Evolutionary conservation across 2,113 vertebrate species (phyloP), one percentile per base, ranked within the genome.

Genomic region (Melanocharis versteri): DNA sequence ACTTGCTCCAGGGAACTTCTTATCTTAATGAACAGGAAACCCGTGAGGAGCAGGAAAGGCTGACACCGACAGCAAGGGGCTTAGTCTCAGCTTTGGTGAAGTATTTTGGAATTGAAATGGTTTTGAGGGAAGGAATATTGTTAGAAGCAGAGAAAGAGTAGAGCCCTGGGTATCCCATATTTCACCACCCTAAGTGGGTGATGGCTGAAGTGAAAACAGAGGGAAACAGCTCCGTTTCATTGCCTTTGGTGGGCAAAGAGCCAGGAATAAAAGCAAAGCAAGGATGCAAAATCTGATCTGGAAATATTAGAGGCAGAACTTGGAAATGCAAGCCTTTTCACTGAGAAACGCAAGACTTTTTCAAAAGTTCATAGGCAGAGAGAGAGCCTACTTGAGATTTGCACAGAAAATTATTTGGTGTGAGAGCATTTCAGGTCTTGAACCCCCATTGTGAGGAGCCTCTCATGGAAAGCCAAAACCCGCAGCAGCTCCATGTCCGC

Each of bases 401-500:
- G n/a, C 13, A 0, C 51, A 45, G 23, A 4, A 6, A 31, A 26
- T 53, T 31, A 8, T 19, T 61, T 13, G 11, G 6, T 35, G 20
- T 15, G 10, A 68, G 23, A 17, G 12, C 14, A 8, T n/a, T 77
- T 40, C 17, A 18, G 13, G 7, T 4, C 40, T 31, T 21, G 0
- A 24, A 17, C 4, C 10, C 45, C 11, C 3, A 0, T 30, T 75
- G 5, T 21, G 18, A 88, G 28, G 47, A 53, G 18, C 21, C 31
- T 45, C 24, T 31, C 15, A 1, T 0, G 0, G 3, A 23, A 60
- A 86, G 26, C 33, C 56, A 40, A 51, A 86, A 6, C 24, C 30
- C 35, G 3, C 7, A 6, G 35, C 50, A 58, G 28, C 11, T n/a
- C 54, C 80, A 6, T 0, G 0, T 1, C 39, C 75, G 4, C 50